A percentile compares a stretch with the other conserved stretches of the same genome.
Conservation (phyloP, 1,140 invertebrate genomes). For the Rhopalosiphum maidis region DNA sequence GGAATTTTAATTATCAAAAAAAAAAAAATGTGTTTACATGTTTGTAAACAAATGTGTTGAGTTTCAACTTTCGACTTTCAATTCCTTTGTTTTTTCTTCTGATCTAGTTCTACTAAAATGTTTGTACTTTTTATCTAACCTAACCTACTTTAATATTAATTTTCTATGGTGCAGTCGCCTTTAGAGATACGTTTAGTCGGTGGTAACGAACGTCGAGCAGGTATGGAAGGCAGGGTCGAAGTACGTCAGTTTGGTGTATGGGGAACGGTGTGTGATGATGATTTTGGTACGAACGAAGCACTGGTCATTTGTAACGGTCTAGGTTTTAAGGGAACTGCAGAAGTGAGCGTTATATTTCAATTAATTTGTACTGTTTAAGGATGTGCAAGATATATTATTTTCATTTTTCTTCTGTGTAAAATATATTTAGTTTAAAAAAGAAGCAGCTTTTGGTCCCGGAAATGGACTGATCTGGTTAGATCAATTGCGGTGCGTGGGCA, state of each 20-base stretch:
- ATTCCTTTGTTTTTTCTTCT: not conserved
- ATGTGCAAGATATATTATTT: not conserved
- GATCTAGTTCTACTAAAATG: not conserved
- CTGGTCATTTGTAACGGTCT: conserved; percentile 71
- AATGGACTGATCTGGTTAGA: conserved; percentile 78
- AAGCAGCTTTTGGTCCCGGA: conserved; percentile 64
- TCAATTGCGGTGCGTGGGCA: conserved; percentile 73
- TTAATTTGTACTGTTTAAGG: not conserved
- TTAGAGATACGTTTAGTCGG: conserved; percentile 52
- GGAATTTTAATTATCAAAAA: not conserved
- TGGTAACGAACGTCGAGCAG: conserved; percentile 59
- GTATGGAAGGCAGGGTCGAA: conserved; percentile 73
- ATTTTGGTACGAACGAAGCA: conserved; percentile 73
- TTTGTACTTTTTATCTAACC: not conserved
- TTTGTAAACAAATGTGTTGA: not conserved
- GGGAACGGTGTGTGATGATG: conserved; percentile 82
- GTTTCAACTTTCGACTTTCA: not conserved
- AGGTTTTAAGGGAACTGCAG: conserved; percentile 69
- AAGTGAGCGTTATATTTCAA: conserved; percentile 60
- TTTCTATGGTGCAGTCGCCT: conserved; percentile 27
- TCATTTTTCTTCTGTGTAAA: not conserved
- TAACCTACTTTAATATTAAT: conserved; percentile 8
- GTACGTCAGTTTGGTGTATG: conserved; percentile 74
- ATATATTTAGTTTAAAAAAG: conserved; percentile 61
- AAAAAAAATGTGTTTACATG: not conserved